Percentiles rank a stretch among this genome's conserved stretches.
These are phyloP conservation scores for Caenorhabditis sp. DNA, from an alignment of 2,888 invertebrate genomes.

Conservation along the genomic window DNA sequence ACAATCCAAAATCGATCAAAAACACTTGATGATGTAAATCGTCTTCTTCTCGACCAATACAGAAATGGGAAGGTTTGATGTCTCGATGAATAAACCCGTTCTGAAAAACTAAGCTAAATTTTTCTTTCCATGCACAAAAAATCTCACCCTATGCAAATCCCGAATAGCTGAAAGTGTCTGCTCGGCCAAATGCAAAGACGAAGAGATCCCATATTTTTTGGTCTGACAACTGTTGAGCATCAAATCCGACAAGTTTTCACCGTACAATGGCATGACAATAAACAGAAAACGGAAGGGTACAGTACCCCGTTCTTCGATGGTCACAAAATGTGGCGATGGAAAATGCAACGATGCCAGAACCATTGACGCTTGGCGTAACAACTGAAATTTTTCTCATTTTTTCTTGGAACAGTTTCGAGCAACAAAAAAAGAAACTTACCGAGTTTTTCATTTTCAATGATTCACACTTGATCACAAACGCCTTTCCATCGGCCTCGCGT, in stretches of 20 bases:
- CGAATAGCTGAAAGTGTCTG: slow-evolving; percentile 38
- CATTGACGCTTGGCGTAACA: slow-evolving; percentile 37
- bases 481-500: slow-evolving; percentile 29
- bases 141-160: slow-evolving; percentile 28
- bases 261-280: slow-evolving; percentile 40
- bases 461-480: slow-evolving; percentile 39
- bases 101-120: not conserved
- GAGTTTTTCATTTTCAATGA: slow-evolving; percentile 40
- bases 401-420: too few species aligned
- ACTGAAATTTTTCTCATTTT: slow-evolving; percentile 6
- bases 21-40: slow-evolving; percentile 25
- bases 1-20: slow-evolving; percentile 38
- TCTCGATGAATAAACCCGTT: slow-evolving; percentile 44
- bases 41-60: slow-evolving; percentile 25
- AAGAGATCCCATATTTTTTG: slow-evolving; percentile 25
- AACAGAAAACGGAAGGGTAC: slow-evolving; percentile 35
- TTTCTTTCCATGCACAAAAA: not conserved
- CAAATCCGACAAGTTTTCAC: slow-evolving; percentile 31
- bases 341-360: slow-evolving; percentile 29
- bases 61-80: slow-evolving; percentile 42
- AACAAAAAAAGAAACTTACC: slow-evolving; percentile 5
- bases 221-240: slow-evolving; percentile 19
- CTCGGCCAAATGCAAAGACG: slow-evolving; percentile 29
- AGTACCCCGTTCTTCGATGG: slow-evolving; percentile 34
- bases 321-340: slow-evolving; percentile 27